Evolutionary conservation across 2,888 invertebrate genomes (phyloP).

Genomic region (Ellobium chinense): DNA sequence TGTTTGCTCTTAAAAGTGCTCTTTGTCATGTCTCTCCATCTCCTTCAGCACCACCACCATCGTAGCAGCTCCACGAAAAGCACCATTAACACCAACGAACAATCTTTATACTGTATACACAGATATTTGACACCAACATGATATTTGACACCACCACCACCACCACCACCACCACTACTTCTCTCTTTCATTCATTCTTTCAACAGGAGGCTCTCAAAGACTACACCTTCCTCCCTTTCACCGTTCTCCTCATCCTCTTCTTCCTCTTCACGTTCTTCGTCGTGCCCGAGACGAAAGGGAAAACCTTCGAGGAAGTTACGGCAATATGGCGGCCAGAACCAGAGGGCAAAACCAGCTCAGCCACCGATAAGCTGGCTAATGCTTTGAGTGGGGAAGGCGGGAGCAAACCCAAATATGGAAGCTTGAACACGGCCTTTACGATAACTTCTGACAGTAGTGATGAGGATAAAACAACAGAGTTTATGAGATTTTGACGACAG

Average conservation of each 20-base stretch:
- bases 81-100: too few species aligned
- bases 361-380: neutral
- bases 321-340: slow-evolving; percentile 52
- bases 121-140: neutral
- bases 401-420: slow-evolving; percentile 2
- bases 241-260: slow-evolving; percentile 89
- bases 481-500: too few species aligned
- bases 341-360: neutral
- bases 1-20: too few species aligned
- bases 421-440: neutral
- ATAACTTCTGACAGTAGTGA: neutral
- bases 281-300: slow-evolving; percentile 99
- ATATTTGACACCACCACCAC: neutral
- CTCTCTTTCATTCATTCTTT: neutral
- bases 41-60: neutral
- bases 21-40: too few species aligned
- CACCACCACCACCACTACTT: neutral
- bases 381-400: neutral
- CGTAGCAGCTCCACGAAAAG: neutral
- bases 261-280: slow-evolving; percentile 99
- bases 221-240: slow-evolving; percentile 84
- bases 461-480: neutral
- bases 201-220: slow-evolving; percentile 61
- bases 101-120: too few species aligned
- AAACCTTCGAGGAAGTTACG: slow-evolving; percentile 96